These are phyloP conservation scores for Microcaecilia unicolor DNA, from an alignment of 2,797 vertebrate species.

Conservation along the genomic window DNA sequence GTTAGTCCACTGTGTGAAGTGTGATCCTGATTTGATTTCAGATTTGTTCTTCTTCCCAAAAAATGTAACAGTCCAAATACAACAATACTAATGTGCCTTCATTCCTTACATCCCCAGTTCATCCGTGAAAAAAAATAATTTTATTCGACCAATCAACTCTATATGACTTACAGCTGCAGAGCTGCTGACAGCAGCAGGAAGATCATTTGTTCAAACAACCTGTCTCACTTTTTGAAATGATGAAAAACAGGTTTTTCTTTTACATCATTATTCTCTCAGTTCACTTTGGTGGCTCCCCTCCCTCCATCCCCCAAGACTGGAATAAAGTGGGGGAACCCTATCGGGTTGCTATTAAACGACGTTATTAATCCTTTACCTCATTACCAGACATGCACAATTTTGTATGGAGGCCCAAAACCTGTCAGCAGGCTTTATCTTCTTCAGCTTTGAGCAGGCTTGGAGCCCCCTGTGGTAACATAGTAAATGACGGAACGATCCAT, in stretches of 20 bases:
- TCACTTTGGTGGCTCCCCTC: constrained; percentile 28
- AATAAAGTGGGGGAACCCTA: constrained; percentile 39
- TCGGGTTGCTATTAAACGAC: constrained; percentile 27
- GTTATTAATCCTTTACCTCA: too few species aligned
- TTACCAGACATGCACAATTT: too few species aligned
- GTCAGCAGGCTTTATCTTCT: too few species aligned
- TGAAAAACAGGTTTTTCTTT: constrained; percentile 48
- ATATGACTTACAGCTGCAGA: constrained; percentile 38
- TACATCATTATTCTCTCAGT: constrained; percentile 55
- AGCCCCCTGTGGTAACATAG: too few species aligned
- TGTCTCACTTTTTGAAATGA: constrained; percentile 47
- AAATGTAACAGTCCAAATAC: constrained; percentile 40
- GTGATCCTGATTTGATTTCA: too few species aligned
- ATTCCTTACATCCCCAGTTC: constrained; percentile 21
- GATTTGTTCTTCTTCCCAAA: constrained; percentile 36
- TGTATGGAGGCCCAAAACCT: too few species aligned
- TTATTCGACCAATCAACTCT: constrained; percentile 31
- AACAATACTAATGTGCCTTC: constrained; percentile 27
- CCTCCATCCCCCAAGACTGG: constrained; percentile 35
- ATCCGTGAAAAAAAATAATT: constrained; percentile 38
- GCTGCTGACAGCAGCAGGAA: constrained; percentile 42
- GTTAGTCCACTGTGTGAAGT: constrained; percentile 27
- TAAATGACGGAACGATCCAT: too few species aligned
- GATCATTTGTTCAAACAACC: constrained; percentile 51
- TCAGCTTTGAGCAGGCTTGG: too few species aligned